Percentiles rank a stretch among this genome's conserved stretches.
Evolutionary conservation across 2,888 invertebrate species (phyloP).

Genomic region (Heliconius ethilla): DNA sequence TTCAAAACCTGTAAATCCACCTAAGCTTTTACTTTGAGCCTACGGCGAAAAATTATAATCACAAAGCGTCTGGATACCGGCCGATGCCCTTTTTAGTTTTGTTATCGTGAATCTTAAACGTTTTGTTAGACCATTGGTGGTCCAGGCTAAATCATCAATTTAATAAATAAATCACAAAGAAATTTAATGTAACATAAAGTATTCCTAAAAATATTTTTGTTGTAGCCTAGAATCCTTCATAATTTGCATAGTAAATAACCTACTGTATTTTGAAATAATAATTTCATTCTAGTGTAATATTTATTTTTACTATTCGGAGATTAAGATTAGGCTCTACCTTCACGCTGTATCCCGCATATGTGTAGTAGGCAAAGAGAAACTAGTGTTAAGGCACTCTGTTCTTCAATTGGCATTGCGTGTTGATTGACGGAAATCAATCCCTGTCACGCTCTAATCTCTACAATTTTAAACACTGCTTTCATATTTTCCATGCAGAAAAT

Average conservation of each 20-base stretch:
- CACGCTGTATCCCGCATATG: not conserved
- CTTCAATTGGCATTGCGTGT: not conserved
- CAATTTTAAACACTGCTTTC: no score
- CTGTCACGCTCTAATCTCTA: no score
- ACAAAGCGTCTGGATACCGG: conserved; percentile 17
- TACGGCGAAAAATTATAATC: conserved; percentile 20
- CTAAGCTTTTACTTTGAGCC: conserved; percentile 19
- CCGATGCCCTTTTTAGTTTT: not conserved
- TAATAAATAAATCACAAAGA: not conserved
- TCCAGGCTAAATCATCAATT: not conserved
- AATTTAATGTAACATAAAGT: not conserved
- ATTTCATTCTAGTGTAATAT: no score
- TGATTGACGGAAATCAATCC: no score
- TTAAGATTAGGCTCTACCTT: not conserved
- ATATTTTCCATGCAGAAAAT: no score
- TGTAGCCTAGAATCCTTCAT: no score
- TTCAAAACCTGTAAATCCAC: conserved; percentile 9
- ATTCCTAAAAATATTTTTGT: not conserved
- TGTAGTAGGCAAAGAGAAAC: not conserved
- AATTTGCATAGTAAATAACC: no score
- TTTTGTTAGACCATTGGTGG: conserved; percentile 15
- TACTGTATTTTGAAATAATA: no score
- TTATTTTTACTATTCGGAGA: no score
- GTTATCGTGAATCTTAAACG: not conserved
- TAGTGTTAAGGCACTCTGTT: not conserved